A percentile compares a stretch with the other conserved stretches of the same genome.
phyloP scores from a whole-genome alignment of 2,797 vertebrate species.

The Acanthopagrus latus region DNA sequence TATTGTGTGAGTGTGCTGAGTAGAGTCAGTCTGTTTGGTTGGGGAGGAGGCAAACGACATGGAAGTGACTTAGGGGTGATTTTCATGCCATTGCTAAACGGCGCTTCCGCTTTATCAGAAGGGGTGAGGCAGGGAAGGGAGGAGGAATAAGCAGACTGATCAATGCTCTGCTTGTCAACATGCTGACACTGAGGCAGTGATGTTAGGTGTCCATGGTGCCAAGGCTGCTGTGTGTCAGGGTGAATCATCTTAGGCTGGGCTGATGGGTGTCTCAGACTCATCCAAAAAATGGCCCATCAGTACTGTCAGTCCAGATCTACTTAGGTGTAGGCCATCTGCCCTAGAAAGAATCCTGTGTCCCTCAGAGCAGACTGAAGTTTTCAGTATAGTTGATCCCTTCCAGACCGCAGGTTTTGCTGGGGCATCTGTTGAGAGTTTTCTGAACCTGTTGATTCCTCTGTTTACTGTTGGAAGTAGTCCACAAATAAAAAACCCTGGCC shows the following conservation, averaged over 20 bases:
- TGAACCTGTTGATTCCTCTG: conserved; percentile 17
- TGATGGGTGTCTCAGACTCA: neutral
- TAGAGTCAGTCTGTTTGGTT: no score
- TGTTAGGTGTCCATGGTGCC: neutral
- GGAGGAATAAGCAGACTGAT: conserved; percentile 25
- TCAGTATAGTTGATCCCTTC: conserved; percentile 23
- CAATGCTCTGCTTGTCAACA: conserved; percentile 22
- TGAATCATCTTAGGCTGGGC: conserved; percentile 4
- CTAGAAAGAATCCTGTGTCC: neutral
- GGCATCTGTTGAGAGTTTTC: conserved; percentile 1
- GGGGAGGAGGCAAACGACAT: no score
- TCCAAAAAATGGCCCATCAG: neutral
- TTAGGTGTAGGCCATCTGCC: neutral
- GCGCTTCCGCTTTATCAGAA: no score
- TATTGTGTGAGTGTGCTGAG: neutral
- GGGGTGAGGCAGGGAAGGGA: neutral
- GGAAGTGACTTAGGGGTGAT: no score
- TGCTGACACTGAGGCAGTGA: conserved; percentile 18
- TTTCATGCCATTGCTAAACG: no score
- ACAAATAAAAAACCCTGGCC: neutral
- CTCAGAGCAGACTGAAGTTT: conserved; percentile 6
- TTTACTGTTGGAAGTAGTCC: neutral
- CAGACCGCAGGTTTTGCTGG: neutral
- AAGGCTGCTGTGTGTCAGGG: conserved; percentile 10
- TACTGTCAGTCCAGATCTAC: conserved; percentile 10